Evolutionary conservation across 2,888 invertebrate species (phyloP).

Genomic region (Eustalomyia histrio): DNA sequence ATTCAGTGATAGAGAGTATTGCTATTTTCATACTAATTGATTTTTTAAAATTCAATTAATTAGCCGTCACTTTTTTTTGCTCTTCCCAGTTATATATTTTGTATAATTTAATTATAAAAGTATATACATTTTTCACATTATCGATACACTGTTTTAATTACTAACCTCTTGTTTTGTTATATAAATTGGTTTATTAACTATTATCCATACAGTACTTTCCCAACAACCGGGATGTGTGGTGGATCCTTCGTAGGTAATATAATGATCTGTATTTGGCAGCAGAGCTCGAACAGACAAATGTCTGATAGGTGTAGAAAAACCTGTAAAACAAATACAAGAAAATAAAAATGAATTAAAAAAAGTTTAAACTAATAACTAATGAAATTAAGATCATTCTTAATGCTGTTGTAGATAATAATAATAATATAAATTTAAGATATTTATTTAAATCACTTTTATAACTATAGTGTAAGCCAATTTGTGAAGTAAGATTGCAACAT

Average conservation of each 20-base stretch:
- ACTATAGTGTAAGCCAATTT: too few species aligned
- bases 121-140: too few species aligned
- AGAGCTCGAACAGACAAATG: slow-evolving; percentile 92
- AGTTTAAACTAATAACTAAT: background rate
- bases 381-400: background rate
- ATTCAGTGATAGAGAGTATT: background rate
- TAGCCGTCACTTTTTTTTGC: slow-evolving; percentile 7
- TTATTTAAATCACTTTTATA: too few species aligned
- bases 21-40: slow-evolving; percentile 37
- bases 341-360: slow-evolving; percentile 16
- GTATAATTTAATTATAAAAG: background rate
- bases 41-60: slow-evolving; percentile 47
- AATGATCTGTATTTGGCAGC: slow-evolving; percentile 94
- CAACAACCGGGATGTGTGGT: slow-evolving; percentile 98
- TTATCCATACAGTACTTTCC: slow-evolving; percentile 99
- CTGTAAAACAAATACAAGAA: slow-evolving; percentile 80
- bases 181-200: slow-evolving; percentile 98
- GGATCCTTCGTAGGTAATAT: slow-evolving; percentile 98
- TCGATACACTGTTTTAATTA: background rate
- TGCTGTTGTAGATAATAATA: too few species aligned
- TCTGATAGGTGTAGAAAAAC: slow-evolving; percentile 89
- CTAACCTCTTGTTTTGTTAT: slow-evolving; percentile 96
- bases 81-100: background rate
- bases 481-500: too few species aligned
- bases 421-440: too few species aligned